Conservation (phyloP, 35 echinoderm and acorn worm genomes). For the Strongylocentrotus purpuratus region DNA sequence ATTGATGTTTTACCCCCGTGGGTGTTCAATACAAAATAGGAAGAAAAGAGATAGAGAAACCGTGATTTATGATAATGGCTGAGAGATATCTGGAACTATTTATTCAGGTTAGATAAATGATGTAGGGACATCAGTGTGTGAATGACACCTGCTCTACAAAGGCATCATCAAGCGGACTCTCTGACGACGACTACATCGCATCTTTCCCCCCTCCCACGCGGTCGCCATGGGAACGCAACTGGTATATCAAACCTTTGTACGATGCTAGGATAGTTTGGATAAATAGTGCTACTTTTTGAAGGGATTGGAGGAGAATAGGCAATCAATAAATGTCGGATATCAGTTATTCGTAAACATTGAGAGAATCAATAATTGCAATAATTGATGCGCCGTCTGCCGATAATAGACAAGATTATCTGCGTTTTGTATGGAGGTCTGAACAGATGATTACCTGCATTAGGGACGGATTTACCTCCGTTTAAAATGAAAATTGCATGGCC, state of each 20-base stretch:
- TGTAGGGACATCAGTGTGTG: neutral
- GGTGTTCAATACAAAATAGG: neutral
- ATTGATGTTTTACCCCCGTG: neutral
- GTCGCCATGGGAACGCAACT: constrained; percentile 7
- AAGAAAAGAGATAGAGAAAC: neutral
- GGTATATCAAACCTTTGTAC: neutral
- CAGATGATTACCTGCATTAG: neutral
- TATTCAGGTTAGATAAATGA: constrained; percentile 44
- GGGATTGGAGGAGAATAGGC: neutral
- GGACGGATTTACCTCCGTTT: neutral
- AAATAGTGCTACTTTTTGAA: neutral
- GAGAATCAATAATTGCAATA: constrained; percentile 18
- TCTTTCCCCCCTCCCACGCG: neutral
- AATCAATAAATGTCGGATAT: constrained; percentile 27
- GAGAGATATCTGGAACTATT: constrained; percentile 27
- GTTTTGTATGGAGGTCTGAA: neutral
- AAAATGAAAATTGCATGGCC: neutral
- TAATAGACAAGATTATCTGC: neutral
- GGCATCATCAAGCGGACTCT: neutral
- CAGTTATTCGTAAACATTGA: neutral
- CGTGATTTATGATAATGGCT: constrained; percentile 42
- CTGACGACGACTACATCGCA: neutral
- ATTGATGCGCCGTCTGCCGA: constrained; percentile 10
- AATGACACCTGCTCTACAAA: constrained; percentile 20
- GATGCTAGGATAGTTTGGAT: neutral